Conservation (phyloP, 2,797 vertebrate species). For the Vespertilio murinus region DNA sequence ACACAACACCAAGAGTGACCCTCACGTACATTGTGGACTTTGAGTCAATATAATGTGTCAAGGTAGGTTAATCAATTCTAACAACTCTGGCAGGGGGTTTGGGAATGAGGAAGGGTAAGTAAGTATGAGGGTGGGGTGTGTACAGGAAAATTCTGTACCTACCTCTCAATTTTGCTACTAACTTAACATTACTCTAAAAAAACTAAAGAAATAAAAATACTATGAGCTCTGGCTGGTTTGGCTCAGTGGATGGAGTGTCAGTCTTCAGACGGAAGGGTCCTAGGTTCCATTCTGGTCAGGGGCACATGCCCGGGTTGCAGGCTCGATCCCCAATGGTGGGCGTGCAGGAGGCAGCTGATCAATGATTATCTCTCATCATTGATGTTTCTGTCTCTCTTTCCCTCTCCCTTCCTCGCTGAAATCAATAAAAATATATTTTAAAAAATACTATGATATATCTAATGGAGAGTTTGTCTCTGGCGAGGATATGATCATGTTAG, state of each 20-base stretch:
- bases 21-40: not conserved
- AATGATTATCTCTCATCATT: too few relatives aligned
- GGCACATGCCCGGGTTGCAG: too few relatives aligned
- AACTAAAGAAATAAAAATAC: not conserved
- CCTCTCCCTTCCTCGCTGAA: too few relatives aligned
- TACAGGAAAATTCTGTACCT: not conserved
- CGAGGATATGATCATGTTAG: not conserved
- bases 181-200: not conserved
- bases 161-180: not conserved
- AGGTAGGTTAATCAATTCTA: not conserved
- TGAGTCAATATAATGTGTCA: not conserved
- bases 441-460: not conserved
- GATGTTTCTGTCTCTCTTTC: too few relatives aligned
- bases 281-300: too few relatives aligned
- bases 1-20: not conserved
- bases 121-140: accelerated
- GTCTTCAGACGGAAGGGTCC: too few relatives aligned
- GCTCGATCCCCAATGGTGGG: too few relatives aligned
- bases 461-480: not conserved
- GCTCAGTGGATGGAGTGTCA: too few relatives aligned
- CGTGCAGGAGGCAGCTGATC: too few relatives aligned
- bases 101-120: not conserved
- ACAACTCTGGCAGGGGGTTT: not conserved
- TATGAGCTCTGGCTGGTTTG: not conserved
- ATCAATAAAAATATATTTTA: not conserved